Evolutionary conservation across 2,797 vertebrate genomes (phyloP), one percentile per base, ranked within the genome.

Genomic region (Lithobates sylvaticus): DNA sequence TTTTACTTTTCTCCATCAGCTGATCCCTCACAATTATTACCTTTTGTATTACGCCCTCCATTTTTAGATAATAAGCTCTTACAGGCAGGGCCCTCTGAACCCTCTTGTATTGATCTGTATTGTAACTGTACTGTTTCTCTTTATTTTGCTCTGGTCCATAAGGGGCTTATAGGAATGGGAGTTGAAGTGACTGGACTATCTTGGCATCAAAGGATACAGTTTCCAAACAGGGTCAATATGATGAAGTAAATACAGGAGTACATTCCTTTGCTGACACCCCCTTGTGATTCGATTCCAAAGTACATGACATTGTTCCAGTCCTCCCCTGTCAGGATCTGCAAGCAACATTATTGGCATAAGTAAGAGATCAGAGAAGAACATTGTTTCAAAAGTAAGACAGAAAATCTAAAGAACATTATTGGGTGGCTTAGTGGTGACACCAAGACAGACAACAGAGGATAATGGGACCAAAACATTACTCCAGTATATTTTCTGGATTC

Each of bases 221-320:
- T 99, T 84, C 98, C 98, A 61, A 99, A 99, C 44, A 99, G 92
- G 0, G 97, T 99, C 83, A 99, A 94, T 78, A 99, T 94, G 0
- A 99, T 99, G 93, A 99, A 99, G 91, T 99, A 99, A 74, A 98
- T 93, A 15, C 97, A 99, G 36, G 97, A 99, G 91, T 98, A 97
- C 98, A 99, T 99, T 76, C 98, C 98, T 4, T 94, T 92, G 23
- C 91, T 96, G 76, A 99, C 98, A 0, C 98, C 98, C 0, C 98
- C 98, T 77, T 99, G 97, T 0, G 98, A 98, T 67, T 98, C 94
- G 0, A 99, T 99, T 44, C 97, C 98, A 0, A 97, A 96, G 88
- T 99, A 99, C 98, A 99, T 99, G 85, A 99, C 98, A 0, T 96
- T 97, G 0, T 99, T 99, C 98, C 98, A 99, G 92, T 99, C 98